Percentiles rank a stretch among this genome's conserved stretches.
Evolutionary conservation across 2,113 vertebrate species (phyloP).

Genomic region (Peucedramus taeniatus): DNA sequence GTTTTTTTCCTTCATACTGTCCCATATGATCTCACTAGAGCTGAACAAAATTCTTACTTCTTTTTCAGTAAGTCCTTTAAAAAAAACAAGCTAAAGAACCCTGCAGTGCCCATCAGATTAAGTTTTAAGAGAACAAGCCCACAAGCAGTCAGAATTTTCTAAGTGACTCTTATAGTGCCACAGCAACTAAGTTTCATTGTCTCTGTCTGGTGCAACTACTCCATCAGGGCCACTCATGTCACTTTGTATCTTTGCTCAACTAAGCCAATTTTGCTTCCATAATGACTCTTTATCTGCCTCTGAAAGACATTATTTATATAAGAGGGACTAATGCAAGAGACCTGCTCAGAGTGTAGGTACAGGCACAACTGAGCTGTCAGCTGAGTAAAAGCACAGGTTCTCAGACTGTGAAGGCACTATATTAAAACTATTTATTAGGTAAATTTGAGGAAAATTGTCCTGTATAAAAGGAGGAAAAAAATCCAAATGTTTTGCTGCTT

Average conservation of each 20-base stretch:
- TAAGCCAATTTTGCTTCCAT: not conserved
- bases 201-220: not conserved
- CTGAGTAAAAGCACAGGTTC: not conserved
- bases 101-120: not conserved
- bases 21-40: not conserved
- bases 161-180: not conserved
- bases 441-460: not conserved
- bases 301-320: rapidly evolving
- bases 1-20: not conserved
- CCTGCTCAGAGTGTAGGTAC: not conserved
- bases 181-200: not conserved
- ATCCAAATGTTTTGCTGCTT: not conserved
- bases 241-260: not conserved
- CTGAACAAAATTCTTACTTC: not conserved
- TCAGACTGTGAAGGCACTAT: not conserved
- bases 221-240: not conserved
- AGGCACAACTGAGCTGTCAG: not conserved
- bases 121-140: not conserved
- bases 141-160: not conserved
- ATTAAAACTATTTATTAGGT: not conserved
- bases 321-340: not conserved
- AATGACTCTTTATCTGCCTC: not conserved
- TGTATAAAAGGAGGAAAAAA: not conserved
- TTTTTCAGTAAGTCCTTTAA: not conserved
- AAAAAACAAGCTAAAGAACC: not conserved